phyloP scores from a whole-genome alignment of 1,140 invertebrate genomes.

The Eumeta japonica region DNA sequence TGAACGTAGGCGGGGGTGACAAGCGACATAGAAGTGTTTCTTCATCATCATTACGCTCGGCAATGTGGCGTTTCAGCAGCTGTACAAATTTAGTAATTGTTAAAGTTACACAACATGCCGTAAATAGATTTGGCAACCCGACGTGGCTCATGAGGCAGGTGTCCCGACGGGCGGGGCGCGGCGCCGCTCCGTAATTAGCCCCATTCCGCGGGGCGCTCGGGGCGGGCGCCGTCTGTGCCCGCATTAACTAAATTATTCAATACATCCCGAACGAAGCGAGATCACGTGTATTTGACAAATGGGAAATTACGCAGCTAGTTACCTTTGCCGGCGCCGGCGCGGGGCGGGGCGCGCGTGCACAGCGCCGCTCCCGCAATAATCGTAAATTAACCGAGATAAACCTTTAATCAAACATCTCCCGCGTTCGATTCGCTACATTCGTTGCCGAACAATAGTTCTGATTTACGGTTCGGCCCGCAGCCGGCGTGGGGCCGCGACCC shows the following conservation, averaged over 20 bases:
- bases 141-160: too few relatives aligned
- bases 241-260: slow-evolving; percentile 7
- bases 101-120: too few relatives aligned
- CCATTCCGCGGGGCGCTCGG: neutral
- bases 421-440: slow-evolving; percentile 40
- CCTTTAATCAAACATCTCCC: slow-evolving; percentile 49
- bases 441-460: slow-evolving; percentile 50
- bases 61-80: too few relatives aligned
- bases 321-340: too few relatives aligned
- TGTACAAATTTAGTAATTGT: too few relatives aligned
- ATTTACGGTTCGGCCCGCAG: slow-evolving; percentile 44
- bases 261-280: neutral
- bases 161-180: too few relatives aligned
- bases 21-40: too few relatives aligned
- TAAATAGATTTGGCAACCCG: too few relatives aligned
- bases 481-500: too few relatives aligned
- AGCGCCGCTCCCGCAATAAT: slow-evolving; percentile 24
- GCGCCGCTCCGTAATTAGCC: slow-evolving; percentile 6
- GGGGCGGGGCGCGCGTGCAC: neutral
- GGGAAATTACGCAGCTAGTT: slow-evolving; percentile 4
- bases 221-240: neutral
- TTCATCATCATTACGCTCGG: too few relatives aligned
- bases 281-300: slow-evolving; percentile 4
- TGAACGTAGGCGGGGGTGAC: too few relatives aligned
- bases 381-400: slow-evolving; percentile 49